Evolutionary conservation across 2,797 vertebrate species (phyloP).

Genomic region (Lycodopsis pacificus): DNA sequence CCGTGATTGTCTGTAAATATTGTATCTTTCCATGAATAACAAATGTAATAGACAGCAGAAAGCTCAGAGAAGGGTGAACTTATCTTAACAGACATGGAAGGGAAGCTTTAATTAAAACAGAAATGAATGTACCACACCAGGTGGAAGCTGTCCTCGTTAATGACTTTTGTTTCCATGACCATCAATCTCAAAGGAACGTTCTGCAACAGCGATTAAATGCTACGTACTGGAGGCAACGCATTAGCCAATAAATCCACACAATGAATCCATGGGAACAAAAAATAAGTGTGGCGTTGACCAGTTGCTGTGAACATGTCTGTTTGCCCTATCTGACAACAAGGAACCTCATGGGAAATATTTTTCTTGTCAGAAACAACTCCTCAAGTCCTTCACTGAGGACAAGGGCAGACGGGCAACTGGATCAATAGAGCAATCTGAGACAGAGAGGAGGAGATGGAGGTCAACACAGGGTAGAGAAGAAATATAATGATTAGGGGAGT

Average conservation of each 20-base stretch:
- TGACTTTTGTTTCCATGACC: not conserved
- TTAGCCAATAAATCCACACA: not conserved
- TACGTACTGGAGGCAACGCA: not conserved
- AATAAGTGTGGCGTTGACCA: not conserved
- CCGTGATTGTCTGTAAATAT: not conserved
- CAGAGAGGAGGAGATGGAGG: not conserved
- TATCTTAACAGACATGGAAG: not conserved
- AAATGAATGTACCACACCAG: not conserved
- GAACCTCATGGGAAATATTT: slow-evolving; percentile 52
- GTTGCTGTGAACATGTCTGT: not conserved
- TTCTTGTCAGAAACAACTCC: slow-evolving; percentile 49
- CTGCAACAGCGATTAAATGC: not conserved
- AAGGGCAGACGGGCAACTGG: slow-evolving; percentile 29
- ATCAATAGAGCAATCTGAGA: slow-evolving; percentile 59
- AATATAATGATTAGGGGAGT: slow-evolving; percentile 56
- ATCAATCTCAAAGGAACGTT: not conserved
- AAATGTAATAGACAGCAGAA: not conserved
- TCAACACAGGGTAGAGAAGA: slow-evolving; percentile 17
- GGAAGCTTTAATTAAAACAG: not conserved
- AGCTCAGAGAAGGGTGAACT: not conserved
- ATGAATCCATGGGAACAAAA: not conserved
- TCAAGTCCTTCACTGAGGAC: slow-evolving; percentile 42
- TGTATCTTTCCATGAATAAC: not conserved
- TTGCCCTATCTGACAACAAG: slow-evolving; percentile 20
- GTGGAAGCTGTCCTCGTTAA: not conserved